Percentiles rank a stretch among this genome's conserved stretches.
phyloP scores from a whole-genome alignment of 1,140 invertebrate genomes.

The Drosophila nigrodunni region DNA sequence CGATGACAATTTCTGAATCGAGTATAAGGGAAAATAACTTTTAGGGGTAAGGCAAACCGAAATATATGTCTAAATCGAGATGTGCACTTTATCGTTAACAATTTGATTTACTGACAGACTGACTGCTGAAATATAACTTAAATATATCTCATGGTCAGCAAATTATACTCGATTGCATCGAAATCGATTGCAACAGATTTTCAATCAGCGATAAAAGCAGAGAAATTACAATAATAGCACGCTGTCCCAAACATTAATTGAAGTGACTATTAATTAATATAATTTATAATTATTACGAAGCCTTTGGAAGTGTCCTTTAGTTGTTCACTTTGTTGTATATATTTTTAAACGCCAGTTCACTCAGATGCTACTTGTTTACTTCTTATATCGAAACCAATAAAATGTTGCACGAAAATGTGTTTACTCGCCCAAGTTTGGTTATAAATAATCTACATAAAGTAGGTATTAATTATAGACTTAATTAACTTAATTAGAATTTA shows the following conservation, averaged over 20 bases:
- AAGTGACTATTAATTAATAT: conserved; percentile 10
- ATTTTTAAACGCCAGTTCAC: too few species aligned
- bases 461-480: too few species aligned
- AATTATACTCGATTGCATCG: conserved; percentile 26
- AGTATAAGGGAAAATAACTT: not conserved
- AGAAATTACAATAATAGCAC: not conserved
- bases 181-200: conserved; percentile 19
- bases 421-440: too few species aligned
- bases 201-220: conserved; percentile 22
- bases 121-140: conserved; percentile 9
- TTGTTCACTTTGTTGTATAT: too few species aligned
- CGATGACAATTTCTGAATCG: conserved; percentile 34
- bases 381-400: too few species aligned
- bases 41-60: conserved; percentile 8
- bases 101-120: conserved; percentile 58
- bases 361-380: too few species aligned
- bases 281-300: not conserved
- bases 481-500: too few species aligned
- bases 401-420: too few species aligned
- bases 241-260: not conserved
- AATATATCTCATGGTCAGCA: conserved; percentile 13
- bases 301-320: not conserved
- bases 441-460: too few species aligned
- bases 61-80: conserved; percentile 15
- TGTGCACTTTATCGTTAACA: conserved; percentile 63